Percentiles rank a stretch among this genome's conserved stretches.
These are phyloP conservation scores for Drosophila yooni DNA, from an alignment of 2,888 invertebrate species.

Conservation along the genomic window DNA sequence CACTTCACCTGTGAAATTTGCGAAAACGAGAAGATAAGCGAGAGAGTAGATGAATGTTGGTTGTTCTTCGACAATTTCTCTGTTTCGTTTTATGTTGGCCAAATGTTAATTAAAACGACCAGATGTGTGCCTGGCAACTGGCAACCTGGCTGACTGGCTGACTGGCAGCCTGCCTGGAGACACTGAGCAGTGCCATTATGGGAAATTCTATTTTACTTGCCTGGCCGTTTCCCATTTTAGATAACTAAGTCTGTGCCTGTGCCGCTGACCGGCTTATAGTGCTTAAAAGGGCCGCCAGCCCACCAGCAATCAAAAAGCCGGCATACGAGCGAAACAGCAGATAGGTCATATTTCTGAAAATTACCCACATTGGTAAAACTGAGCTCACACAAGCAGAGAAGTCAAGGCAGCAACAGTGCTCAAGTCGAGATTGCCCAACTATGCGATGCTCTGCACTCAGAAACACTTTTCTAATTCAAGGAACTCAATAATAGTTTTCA, in stretches of 20 bases:
- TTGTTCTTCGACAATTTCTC: constrained; percentile 13
- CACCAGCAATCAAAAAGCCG: constrained; percentile 53
- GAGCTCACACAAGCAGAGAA: constrained; percentile 6
- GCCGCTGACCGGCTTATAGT: constrained; percentile 38
- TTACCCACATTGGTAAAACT: constrained; percentile 51
- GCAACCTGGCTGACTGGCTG: background rate
- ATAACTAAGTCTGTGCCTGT: constrained; percentile 29
- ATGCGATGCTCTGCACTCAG: background rate
- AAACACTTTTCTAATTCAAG: background rate
- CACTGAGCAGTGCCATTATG: constrained; percentile 29
- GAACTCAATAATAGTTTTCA: background rate
- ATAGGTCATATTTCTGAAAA: constrained; percentile 59
- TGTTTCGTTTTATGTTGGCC: constrained; percentile 44
- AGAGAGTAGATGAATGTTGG: background rate
- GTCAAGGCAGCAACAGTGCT: background rate
- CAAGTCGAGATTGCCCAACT: background rate
- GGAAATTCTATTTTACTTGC: constrained; percentile 39
- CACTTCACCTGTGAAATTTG: constrained; percentile 37
- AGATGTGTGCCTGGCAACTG: constrained; percentile 16
- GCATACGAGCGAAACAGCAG: constrained; percentile 16
- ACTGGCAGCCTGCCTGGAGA: background rate
- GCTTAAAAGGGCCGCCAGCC: constrained; percentile 43
- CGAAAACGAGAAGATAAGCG: background rate
- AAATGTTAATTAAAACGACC: constrained; percentile 72
- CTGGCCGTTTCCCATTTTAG: constrained; percentile 36